Evolutionary conservation across 2,113 vertebrate species (phyloP).

Genomic region (Thymallus thymallus): DNA sequence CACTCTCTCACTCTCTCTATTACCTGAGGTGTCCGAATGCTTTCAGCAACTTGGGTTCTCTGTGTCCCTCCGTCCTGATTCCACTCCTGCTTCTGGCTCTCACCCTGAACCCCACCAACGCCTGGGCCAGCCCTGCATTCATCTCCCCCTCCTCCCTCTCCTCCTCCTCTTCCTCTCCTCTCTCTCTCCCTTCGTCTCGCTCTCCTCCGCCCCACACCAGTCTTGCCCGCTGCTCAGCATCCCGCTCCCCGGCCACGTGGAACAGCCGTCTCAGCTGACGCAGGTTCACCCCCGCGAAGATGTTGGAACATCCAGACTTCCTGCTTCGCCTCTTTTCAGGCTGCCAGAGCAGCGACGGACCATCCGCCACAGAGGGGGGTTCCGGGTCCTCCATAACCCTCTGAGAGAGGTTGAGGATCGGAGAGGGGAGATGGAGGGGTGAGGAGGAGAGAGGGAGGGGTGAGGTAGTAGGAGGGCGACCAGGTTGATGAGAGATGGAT

Average conservation of each 20-base stretch:
- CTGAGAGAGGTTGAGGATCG: not conserved
- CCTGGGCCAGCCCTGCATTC: constrained; percentile 75
- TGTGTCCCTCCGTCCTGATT: constrained; percentile 43
- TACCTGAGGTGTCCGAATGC: constrained; percentile 57
- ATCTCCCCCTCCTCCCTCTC: constrained; percentile 58
- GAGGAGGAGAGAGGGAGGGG: not conserved
- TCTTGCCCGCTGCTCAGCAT: constrained; percentile 78
- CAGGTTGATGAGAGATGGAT: not conserved
- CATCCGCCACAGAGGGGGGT: constrained; percentile 39
- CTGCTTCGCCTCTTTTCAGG: constrained; percentile 56
- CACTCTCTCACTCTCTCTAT: constrained; percentile 2
- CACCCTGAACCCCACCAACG: constrained; percentile 78
- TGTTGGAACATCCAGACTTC: constrained; percentile 83
- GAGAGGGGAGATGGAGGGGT: not conserved
- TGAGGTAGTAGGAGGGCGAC: not conserved
- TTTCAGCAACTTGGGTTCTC: constrained; percentile 53
- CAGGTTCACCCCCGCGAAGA: constrained; percentile 80
- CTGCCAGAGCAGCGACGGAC: constrained; percentile 42
- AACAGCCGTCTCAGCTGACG: constrained; percentile 80
- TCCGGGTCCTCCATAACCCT: constrained; percentile 60
- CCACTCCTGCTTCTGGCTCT: constrained; percentile 63
- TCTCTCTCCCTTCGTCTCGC: constrained; percentile 45
- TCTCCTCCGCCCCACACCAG: constrained; percentile 78
- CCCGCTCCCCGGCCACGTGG: constrained; percentile 73
- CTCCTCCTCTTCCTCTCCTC: constrained; percentile 65